phyloP scores from a whole-genome alignment of 2,113 vertebrate species.

The Ptilonorhynchus violaceus region DNA sequence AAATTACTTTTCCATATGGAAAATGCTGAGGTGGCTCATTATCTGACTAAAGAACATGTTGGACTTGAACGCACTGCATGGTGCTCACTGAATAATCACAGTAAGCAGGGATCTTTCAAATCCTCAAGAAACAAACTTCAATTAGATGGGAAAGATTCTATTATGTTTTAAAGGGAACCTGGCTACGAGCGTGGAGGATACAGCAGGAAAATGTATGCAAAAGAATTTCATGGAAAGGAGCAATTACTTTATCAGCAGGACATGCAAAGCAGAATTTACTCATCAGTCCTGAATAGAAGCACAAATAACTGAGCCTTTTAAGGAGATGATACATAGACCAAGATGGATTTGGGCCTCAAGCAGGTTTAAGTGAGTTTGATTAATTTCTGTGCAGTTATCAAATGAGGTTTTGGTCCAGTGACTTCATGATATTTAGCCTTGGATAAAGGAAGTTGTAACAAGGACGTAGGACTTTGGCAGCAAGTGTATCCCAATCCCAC shows the following conservation, averaged over 20 bases:
- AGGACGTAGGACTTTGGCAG: background rate
- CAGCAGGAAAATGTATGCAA: background rate
- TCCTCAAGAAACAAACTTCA: background rate
- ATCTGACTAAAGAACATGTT: background rate
- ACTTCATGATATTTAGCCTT: background rate
- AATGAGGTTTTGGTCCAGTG: background rate
- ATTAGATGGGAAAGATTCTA: background rate
- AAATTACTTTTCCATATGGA: background rate
- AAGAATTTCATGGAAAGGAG: background rate
- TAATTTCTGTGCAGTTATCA: background rate
- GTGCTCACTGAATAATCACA: background rate
- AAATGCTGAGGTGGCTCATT: background rate
- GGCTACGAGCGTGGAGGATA: rapidly evolving
- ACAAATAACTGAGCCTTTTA: background rate
- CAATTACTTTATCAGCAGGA: background rate
- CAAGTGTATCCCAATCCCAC: background rate
- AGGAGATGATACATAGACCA: background rate
- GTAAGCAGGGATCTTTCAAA: background rate
- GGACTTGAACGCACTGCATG: background rate
- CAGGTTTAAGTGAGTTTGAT: background rate
- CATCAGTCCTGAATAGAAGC: background rate
- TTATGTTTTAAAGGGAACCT: background rate
- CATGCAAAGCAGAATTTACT: background rate
- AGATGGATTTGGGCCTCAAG: background rate
- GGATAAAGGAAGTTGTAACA: background rate